phyloP scores from a whole-genome alignment of 2,888 invertebrate species.

The Smittia aterrima region DNA sequence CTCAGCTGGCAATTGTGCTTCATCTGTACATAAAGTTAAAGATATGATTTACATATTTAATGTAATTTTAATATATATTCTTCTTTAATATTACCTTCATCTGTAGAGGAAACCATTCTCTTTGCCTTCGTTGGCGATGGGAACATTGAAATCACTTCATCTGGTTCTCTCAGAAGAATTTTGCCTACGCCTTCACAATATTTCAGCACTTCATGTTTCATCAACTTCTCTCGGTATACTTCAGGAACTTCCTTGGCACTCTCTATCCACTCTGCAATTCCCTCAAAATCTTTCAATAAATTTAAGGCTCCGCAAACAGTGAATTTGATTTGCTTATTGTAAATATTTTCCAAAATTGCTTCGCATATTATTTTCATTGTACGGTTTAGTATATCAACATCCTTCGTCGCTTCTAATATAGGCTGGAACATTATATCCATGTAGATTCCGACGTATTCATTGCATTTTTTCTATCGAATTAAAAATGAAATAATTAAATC shows the following conservation, averaged over 20 bases:
- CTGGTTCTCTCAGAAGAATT: constrained; percentile 74
- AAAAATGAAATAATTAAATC: constrained; percentile 10
- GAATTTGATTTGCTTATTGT: constrained; percentile 76
- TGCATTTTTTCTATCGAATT: constrained; percentile 22
- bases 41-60: too few species aligned
- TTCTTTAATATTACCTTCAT: constrained; percentile 36
- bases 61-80: too few species aligned
- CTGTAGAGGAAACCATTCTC: constrained; percentile 25
- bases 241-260: constrained; percentile 60
- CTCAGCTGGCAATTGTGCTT: constrained; percentile 81
- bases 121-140: constrained; percentile 49
- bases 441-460: constrained; percentile 36
- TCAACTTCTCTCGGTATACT: constrained; percentile 53
- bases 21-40: constrained; percentile 53
- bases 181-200: constrained; percentile 85
- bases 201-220: constrained; percentile 57
- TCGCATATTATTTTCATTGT: constrained; percentile 76
- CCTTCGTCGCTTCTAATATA: constrained; percentile 72
- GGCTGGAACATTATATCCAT: constrained; percentile 72
- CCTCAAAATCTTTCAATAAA: constrained; percentile 76
- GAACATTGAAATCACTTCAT: constrained; percentile 78
- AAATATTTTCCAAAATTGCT: constrained; percentile 85
- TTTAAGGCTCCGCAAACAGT: constrained; percentile 59
- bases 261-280: too few species aligned
- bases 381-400: constrained; percentile 71